These are phyloP conservation scores for Sylvilagus bachmani DNA, from an alignment of 2,113 vertebrate species.

Conservation along the genomic window DNA sequence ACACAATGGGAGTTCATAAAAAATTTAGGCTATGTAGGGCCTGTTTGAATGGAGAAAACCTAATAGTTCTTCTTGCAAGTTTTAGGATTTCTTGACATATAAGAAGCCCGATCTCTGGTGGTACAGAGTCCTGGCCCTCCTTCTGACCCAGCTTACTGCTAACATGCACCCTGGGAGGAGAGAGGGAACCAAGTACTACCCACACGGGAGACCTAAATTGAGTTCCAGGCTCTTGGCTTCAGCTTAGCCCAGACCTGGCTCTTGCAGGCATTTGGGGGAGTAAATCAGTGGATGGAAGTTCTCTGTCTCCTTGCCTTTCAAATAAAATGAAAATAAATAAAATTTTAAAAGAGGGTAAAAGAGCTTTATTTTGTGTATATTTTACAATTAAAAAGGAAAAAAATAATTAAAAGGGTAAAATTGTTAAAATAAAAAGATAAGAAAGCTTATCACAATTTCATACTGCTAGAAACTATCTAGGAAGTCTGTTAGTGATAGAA, in stretches of 20 bases:
- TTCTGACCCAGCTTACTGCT: too few species aligned
- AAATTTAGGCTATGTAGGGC: not conserved
- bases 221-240: too few species aligned
- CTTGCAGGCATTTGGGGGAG: too few species aligned
- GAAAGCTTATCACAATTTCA: not conserved
- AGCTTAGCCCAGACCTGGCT: too few species aligned
- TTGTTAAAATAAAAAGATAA: not conserved
- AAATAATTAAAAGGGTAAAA: too few species aligned
- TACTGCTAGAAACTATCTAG: not conserved
- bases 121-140: not conserved
- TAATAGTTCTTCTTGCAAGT: not conserved
- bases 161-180: too few species aligned
- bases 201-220: too few species aligned
- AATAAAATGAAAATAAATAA: too few species aligned
- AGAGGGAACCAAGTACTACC: too few species aligned
- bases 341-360: not conserved
- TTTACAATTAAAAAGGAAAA: conserved; percentile 21
- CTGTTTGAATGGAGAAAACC: not conserved
- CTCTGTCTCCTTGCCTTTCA: too few species aligned
- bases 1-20: not conserved
- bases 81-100: not conserved
- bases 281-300: too few species aligned
- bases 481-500: not conserved
- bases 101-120: not conserved
- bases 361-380: not conserved